A percentile compares a stretch with the other conserved stretches of the same genome.
These are phyloP conservation scores for Cryptocheilus praepositus DNA, from an alignment of 2,888 invertebrate species.

Conservation along the genomic window DNA sequence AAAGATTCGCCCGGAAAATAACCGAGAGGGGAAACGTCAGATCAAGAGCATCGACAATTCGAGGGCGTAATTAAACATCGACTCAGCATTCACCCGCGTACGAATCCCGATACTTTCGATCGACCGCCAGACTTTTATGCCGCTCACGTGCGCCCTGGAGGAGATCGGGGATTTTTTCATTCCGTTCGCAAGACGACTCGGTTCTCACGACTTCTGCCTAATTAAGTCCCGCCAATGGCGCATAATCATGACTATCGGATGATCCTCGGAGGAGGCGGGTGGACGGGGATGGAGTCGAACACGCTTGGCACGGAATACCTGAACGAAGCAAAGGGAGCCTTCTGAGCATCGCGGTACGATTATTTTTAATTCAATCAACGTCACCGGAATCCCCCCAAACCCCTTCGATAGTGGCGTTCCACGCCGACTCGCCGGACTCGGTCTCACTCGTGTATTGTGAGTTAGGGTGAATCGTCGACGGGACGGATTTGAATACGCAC, in stretches of 20 bases:
- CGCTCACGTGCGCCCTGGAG: conserved; percentile 38
- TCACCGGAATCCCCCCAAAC: conserved; percentile 39
- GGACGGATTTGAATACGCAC: conserved; percentile 70
- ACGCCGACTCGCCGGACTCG: not conserved
- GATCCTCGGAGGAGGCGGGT: conserved; percentile 28
- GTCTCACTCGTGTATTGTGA: conserved; percentile 36
- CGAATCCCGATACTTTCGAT: not conserved
- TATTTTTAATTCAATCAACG: conserved; percentile 68
- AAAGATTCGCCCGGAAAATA: too few species aligned
- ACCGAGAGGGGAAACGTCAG: too few species aligned
- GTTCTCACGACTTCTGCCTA: conserved; percentile 47
- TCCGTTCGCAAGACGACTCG: conserved; percentile 10
- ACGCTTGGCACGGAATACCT: conserved; percentile 23
- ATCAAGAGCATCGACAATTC: not conserved
- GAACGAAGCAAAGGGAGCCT: conserved; percentile 16
- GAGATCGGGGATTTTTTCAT: conserved; percentile 27
- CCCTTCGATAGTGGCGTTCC: conserved; percentile 1
- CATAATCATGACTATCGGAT: conserved; percentile 52
- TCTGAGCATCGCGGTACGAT: conserved; percentile 35
- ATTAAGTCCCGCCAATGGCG: conserved; percentile 44
- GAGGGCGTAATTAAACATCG: conserved; percentile 7
- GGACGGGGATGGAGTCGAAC: conserved; percentile 1
- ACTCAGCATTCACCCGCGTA: not conserved
- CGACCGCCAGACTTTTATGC: conserved; percentile 31
- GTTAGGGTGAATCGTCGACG: conserved; percentile 49